Conservation (phyloP, 2,113 vertebrate genomes). For the Lepus americanus region DNA sequence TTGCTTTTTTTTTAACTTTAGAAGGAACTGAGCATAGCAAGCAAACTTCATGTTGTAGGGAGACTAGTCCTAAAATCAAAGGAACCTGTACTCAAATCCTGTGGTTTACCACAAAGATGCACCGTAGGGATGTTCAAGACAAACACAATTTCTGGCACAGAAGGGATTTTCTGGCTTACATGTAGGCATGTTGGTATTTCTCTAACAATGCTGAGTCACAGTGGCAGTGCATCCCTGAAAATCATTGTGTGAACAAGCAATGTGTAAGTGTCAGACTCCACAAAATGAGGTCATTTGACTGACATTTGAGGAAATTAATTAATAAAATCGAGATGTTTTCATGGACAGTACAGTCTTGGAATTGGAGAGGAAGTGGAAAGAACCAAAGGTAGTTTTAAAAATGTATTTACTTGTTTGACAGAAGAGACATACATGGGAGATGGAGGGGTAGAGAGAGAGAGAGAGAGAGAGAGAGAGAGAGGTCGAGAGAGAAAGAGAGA, state of each 20-base stretch:
- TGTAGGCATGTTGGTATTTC: not conserved
- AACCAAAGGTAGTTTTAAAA: not conserved
- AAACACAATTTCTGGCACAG: not conserved
- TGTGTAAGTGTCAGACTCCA: not conserved
- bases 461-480: no score
- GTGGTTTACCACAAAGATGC: not conserved
- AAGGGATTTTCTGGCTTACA: not conserved
- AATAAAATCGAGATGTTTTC: constrained; percentile 30
- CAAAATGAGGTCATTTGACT: not conserved
- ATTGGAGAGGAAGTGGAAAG: not conserved
- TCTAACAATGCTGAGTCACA: not conserved
- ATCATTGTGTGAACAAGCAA: not conserved
- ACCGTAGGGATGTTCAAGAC: not conserved
- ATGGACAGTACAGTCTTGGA: not conserved
- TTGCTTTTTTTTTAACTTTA: not conserved
- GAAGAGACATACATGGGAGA: no score
- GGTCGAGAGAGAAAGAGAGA: no score
- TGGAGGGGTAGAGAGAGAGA: no score
- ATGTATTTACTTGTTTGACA: no score
- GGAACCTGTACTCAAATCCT: not conserved
- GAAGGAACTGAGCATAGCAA: constrained; percentile 3
- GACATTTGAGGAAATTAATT: not conserved
- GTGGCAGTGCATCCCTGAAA: not conserved
- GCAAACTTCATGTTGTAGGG: not conserved
- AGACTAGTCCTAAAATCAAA: not conserved